phyloP scores from a whole-genome alignment of 2,797 vertebrate species.

The Sandelia bainsii region DNA sequence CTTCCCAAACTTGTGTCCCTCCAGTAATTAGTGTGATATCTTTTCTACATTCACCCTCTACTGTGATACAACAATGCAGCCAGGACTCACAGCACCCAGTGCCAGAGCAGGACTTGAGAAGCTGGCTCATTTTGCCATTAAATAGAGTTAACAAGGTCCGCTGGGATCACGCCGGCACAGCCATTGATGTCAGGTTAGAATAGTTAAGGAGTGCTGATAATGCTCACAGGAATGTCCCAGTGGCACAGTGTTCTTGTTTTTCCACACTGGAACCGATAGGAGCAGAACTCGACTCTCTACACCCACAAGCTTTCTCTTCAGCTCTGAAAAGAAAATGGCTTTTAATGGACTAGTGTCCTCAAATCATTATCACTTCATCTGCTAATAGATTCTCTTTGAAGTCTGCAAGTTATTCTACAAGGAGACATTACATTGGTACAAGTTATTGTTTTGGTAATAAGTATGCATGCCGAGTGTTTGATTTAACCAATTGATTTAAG shows the following conservation, averaged over 20 bases:
- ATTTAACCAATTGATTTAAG: conserved; percentile 44
- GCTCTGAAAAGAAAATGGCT: conserved; percentile 66
- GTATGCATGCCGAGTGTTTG: conserved; percentile 20
- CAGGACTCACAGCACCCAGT: conserved; percentile 43
- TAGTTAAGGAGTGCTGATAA: conserved; percentile 77
- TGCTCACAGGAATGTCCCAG: conserved; percentile 66
- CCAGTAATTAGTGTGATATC: conserved; percentile 68
- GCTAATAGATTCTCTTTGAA: conserved; percentile 71
- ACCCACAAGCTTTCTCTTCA: conserved; percentile 50
- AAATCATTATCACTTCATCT: conserved; percentile 70
- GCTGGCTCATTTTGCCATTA: conserved; percentile 77
- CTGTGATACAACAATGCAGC: conserved; percentile 49
- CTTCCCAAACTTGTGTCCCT: conserved; percentile 58
- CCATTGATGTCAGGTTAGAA: conserved; percentile 79
- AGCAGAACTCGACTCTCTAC: conserved; percentile 57
- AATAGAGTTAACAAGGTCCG: conserved; percentile 79
- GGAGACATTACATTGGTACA: conserved; percentile 29
- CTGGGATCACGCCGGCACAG: conserved; percentile 70
- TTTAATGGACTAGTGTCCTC: conserved; percentile 69
- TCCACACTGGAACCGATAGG: conserved; percentile 50
- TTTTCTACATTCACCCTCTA: conserved; percentile 57
- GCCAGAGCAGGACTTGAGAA: conserved; percentile 64
- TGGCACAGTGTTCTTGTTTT: conserved; percentile 62
- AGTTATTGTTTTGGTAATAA: conserved; percentile 47
- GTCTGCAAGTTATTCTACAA: conserved; percentile 36